These are phyloP conservation scores for Triplophysa yarkandensis DNA, from an alignment of 2,797 vertebrate genomes.

Conservation along the genomic window DNA sequence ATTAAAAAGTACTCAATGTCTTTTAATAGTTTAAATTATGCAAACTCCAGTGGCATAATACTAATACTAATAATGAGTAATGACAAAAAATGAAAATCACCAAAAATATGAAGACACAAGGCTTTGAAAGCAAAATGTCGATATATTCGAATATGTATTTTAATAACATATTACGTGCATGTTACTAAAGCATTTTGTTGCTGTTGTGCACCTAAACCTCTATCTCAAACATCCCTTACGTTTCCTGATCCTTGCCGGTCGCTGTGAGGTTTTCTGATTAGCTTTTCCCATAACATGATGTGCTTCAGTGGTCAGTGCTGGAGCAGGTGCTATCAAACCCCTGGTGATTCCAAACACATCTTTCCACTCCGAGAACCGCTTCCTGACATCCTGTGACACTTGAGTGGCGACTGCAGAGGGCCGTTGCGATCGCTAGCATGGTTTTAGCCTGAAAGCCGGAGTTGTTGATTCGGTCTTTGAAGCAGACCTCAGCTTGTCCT, in stretches of 20 bases:
- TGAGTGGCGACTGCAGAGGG: not conserved
- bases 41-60: too few relatives aligned
- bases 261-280: constrained; percentile 30
- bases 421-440: constrained; percentile 1
- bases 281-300: constrained; percentile 33
- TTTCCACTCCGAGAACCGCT: not conserved
- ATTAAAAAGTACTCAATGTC: too few relatives aligned
- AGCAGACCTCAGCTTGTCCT: constrained; percentile 40
- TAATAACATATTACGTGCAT: too few relatives aligned
- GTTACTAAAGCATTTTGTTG: not conserved
- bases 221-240: not conserved
- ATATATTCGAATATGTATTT: too few relatives aligned
- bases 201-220: not conserved
- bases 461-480: constrained; percentile 26
- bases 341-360: constrained; percentile 24
- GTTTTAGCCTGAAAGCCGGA: not conserved
- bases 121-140: too few relatives aligned
- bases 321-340: constrained; percentile 27
- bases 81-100: too few relatives aligned
- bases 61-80: too few relatives aligned
- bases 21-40: too few relatives aligned
- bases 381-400: not conserved
- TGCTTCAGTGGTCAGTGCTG: constrained; percentile 35
- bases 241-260: not conserved
- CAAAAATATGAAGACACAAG: too few relatives aligned